Base-by-base conservation (phyloP, 2,797 vertebrate species). In the Leptatherina wallacei region DNA sequence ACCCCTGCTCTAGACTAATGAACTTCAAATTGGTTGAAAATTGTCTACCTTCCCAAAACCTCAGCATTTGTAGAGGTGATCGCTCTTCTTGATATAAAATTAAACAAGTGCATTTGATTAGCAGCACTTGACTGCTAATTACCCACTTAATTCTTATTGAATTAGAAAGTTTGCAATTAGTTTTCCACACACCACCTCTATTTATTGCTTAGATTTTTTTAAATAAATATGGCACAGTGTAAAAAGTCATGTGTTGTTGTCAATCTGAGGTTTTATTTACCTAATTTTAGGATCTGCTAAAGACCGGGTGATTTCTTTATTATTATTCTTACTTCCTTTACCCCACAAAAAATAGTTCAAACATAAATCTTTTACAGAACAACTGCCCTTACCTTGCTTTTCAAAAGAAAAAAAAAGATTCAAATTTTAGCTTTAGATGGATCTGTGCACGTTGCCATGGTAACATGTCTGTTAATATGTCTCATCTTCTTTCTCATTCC, bases 361-460 rank as follows among this genome's bases (percentile, higher is more conserved):
- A 47, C 36, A 56, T 7, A 59, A 65, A 62, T n/a, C 56, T 52
- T 47, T 22, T 56, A 1, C 10, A 36, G 14, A 69, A 66, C 35
- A 69, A 73, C n/a, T 65, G 59, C 11, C 14, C 3, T 2, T 64
- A 16, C 12, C 5, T 52, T 9, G 27, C 73, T 61, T 22, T n/a
- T 54, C 11, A 61, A 30, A 6, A 61, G 27, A n/a, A 73, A 1
- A 60, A n/a, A 14, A 30, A 2, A 44, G 32, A 57, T 35, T 65
- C 56, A 69, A 56, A 80, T 68, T 38, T 72, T 36, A 61, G 65
- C 16, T 58, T n/a, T 35, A 29, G 44, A 60, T 55, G 65, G 77
- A 44, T 69, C 38, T 55, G 59, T 65, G 56, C 27, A 4, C 57
- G 84, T 83, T 88, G 56, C 81, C 61, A 63, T 71, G 71, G 68